Base-by-base conservation (phyloP, 2,888 invertebrate species). In the Zootermopsis nevadensis region DNA sequence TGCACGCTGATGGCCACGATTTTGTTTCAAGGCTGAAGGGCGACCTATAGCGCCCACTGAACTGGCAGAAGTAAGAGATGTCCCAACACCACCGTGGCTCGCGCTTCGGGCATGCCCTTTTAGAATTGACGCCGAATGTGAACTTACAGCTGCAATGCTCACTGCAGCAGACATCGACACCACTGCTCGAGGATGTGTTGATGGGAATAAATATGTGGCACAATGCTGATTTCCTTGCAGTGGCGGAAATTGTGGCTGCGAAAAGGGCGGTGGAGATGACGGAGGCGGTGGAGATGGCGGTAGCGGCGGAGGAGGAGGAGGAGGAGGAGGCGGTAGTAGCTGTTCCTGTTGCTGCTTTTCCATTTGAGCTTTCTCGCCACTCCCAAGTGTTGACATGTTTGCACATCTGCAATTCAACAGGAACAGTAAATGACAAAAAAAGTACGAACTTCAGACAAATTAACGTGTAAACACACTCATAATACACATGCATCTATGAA, bases 1-100 rank as follows among this genome's bases (percentile, higher is more conserved):
- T 80, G 97, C 97, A 84, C 96, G 92, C 88, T 96, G 96, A 88
- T 97, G 96, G 2, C 96, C 92, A 88, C 93, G 89, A 48, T 93
- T 92, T 1, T 94, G 94, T 88, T 95, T 96, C 87, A 96, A 92
- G 7, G 92, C 93, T 27, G 93, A 93, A 0, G 95, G 95, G 55
- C 95, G 91, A 8, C 93, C 91, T 60, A 89, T 88, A 42, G 85
- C 84, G 8, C 86, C 86, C 31, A 87, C 87, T 30, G 87, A 87
- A 35, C 88, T 88, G 31, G 89, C 88, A 66, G 88, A 88, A 81
- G 88, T 87, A 80, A 89, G 88, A 30, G 89, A 91, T 77, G 89
- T 86, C 31, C 91, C 90, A 38, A 93, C 93, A 84, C 96, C 96
- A 82, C 96, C 97, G 91, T 97, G 97, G 89, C 96, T 97, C 86